Evolutionary conservation across 2,888 invertebrate species (phyloP).

Genomic region (Serrognathus titanus): DNA sequence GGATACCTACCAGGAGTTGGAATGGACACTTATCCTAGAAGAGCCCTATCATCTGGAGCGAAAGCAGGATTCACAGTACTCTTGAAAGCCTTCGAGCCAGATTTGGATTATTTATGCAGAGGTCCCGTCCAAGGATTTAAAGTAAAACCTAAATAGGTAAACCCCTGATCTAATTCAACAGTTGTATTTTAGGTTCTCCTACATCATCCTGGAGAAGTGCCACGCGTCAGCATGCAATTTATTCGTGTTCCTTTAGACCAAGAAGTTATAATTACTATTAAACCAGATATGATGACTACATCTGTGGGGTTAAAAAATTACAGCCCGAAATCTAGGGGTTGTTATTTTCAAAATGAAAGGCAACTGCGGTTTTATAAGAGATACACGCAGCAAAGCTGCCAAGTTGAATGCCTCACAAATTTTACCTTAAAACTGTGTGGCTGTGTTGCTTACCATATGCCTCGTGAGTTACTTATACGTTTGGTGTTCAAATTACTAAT

Average conservation of each 20-base stretch:
- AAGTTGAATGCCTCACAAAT: conserved; percentile 69
- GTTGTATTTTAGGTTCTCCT: conserved; percentile 54
- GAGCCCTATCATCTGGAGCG: conserved; percentile 65
- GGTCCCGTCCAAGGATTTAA: conserved; percentile 75
- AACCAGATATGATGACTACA: conserved; percentile 75
- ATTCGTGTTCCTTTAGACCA: conserved; percentile 68
- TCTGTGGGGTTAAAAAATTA: conserved; percentile 63
- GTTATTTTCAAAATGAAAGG: conserved; percentile 66
- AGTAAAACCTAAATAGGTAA: conserved; percentile 35
- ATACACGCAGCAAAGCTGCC: conserved; percentile 72
- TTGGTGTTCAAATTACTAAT: background rate
- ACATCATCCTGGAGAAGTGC: conserved; percentile 68
- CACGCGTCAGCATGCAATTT: conserved; percentile 65
- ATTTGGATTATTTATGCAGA: conserved; percentile 66
- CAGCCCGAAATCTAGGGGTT: conserved; percentile 62
- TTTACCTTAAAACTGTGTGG: conserved; percentile 61
- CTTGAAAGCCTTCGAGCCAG: conserved; percentile 56
- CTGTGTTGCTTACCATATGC: conserved; percentile 72
- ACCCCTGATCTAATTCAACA: background rate
- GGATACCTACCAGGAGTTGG: conserved; percentile 53
- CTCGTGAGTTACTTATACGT: conserved; percentile 45
- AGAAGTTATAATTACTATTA: conserved; percentile 67
- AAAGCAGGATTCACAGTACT: conserved; percentile 64
- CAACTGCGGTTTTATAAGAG: conserved; percentile 62
- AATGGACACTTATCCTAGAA: conserved; percentile 64